Percentiles rank a stretch among this genome's conserved stretches.
Evolutionary conservation across 1,140 invertebrate genomes (phyloP).

Genomic region (Pissodes strobi): DNA sequence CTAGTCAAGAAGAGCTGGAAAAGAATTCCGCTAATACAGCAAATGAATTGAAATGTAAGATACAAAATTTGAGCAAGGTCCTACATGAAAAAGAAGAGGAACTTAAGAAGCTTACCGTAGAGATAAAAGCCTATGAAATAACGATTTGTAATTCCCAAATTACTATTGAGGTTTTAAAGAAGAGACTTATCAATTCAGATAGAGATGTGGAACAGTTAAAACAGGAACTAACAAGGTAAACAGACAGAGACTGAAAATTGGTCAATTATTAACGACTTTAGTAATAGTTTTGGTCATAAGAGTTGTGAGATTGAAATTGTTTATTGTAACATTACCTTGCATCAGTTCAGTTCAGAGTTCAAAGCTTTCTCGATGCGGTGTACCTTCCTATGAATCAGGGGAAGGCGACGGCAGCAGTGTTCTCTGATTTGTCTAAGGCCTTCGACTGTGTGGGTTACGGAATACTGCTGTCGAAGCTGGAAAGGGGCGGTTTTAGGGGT

Average conservation of each 20-base stretch:
- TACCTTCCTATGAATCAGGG: too few species aligned
- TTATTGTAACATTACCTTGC: too few species aligned
- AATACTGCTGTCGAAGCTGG: too few species aligned
- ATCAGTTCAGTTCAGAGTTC: too few species aligned
- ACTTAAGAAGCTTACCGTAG: conserved; percentile 53
- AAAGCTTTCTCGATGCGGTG: too few species aligned
- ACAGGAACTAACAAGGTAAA: conserved; percentile 46
- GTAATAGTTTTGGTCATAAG: background rate
- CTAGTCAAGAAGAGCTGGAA: conserved; percentile 22
- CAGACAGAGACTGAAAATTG: background rate
- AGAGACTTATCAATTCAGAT: conserved; percentile 59
- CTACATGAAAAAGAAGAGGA: conserved; percentile 50
- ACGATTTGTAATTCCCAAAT: conserved; percentile 57
- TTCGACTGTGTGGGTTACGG: too few species aligned
- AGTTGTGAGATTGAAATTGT: too few species aligned
- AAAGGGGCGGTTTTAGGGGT: too few species aligned
- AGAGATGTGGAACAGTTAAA: conserved; percentile 60
- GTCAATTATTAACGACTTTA: background rate
- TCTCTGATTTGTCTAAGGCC: too few species aligned
- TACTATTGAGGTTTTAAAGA: conserved; percentile 59
- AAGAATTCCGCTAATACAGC: conserved; percentile 8
- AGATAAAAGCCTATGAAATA: conserved; percentile 59
- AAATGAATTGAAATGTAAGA: conserved; percentile 31
- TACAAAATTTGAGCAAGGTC: conserved; percentile 31
- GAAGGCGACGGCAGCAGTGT: too few species aligned